phyloP scores from a whole-genome alignment of 1,140 invertebrate species.

The Uloborus diversus region DNA sequence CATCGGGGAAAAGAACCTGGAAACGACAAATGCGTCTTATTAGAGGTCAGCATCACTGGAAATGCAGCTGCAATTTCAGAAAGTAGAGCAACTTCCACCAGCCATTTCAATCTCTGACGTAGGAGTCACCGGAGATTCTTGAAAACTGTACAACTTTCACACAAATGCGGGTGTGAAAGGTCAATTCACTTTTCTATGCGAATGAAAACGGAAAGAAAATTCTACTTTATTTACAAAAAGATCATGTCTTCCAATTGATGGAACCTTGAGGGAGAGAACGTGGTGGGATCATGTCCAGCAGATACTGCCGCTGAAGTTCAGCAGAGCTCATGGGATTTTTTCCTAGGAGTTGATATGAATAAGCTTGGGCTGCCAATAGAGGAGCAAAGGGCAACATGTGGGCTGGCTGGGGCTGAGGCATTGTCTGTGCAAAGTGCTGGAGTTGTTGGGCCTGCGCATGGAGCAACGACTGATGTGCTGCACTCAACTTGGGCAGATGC shows the following conservation, averaged over 20 bases:
- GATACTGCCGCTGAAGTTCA: constrained; percentile 92
- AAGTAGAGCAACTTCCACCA: constrained; percentile 3
- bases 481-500: constrained; percentile 58
- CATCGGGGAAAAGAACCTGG: too few species aligned
- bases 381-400: constrained; percentile 58
- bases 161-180: too few species aligned
- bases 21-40: too few species aligned
- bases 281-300: constrained; percentile 92
- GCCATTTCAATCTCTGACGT: constrained; percentile 5
- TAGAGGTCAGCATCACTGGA: background rate
- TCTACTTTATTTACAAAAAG: constrained; percentile 18
- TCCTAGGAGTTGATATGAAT: constrained; percentile 58
- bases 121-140: constrained; percentile 54
- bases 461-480: constrained; percentile 62
- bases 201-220: too few species aligned
- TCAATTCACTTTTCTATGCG: too few species aligned
- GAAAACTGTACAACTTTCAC: too few species aligned
- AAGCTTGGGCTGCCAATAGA: constrained; percentile 56
- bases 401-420: constrained; percentile 58
- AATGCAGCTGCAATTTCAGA: constrained; percentile 32
- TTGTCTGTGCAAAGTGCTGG: constrained; percentile 63
- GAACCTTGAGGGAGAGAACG: constrained; percentile 62
- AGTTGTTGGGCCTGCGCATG: constrained; percentile 65
- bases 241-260: constrained; percentile 64
- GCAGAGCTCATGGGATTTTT: constrained; percentile 61